These are phyloP conservation scores for Melopsittacus undulatus DNA, from an alignment of 2,797 vertebrate species.

Conservation along the genomic window DNA sequence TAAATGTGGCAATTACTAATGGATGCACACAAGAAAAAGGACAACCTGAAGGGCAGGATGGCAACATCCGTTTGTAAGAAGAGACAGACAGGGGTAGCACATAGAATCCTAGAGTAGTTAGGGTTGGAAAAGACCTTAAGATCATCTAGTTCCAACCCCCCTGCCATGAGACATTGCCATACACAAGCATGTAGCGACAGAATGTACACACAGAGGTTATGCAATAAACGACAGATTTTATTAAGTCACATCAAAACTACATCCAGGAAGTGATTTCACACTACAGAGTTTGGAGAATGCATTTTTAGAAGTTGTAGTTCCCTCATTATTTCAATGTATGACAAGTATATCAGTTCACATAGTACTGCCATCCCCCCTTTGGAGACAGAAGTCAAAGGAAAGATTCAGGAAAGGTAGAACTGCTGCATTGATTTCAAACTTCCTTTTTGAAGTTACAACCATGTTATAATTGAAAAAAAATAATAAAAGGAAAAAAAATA, in stretches of 20 bases:
- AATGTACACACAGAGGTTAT: not conserved
- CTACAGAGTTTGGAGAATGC: not conserved
- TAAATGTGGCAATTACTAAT: not conserved
- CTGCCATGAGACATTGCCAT: not conserved
- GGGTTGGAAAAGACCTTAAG: not conserved
- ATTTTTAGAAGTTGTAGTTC: not conserved
- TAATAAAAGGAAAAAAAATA: not conserved
- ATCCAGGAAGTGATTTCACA: not conserved
- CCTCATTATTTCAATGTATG: not conserved
- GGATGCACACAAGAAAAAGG: not conserved
- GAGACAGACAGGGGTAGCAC: not conserved
- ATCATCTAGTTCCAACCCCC: not conserved
- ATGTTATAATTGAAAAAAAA: not conserved
- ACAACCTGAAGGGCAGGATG: not conserved
- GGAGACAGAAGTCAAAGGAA: not conserved
- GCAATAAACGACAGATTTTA: not conserved
- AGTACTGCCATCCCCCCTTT: not conserved
- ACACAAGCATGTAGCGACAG: accelerated
- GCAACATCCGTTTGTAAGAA: not conserved
- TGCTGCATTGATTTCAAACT: not conserved
- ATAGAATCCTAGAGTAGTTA: not conserved
- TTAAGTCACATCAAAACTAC: not conserved
- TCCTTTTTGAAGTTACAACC: slow-evolving; percentile 21
- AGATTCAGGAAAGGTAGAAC: not conserved
- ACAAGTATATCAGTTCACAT: not conserved